A percentile compares a stretch with the other conserved stretches of the same genome.
Evolutionary conservation across 2,888 invertebrate genomes (phyloP).

Genomic region (Caenorhabditis afra): DNA sequence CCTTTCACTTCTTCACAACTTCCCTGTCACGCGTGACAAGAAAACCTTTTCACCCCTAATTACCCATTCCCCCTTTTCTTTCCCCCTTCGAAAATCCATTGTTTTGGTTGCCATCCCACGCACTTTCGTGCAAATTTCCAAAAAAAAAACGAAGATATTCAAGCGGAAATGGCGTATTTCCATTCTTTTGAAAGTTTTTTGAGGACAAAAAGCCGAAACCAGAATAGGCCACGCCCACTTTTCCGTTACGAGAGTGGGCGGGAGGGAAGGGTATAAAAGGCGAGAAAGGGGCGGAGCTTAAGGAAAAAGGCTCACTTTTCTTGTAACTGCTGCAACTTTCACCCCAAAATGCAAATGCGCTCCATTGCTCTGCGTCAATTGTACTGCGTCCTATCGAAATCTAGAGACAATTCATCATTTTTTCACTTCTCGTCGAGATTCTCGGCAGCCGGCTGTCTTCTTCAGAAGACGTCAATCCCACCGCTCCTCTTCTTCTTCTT

Average conservation of each 20-base stretch:
- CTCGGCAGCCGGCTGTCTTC: too few relatives aligned
- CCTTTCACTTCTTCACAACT: conserved; percentile 5
- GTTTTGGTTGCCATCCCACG: neutral
- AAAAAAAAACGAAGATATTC: conserved; percentile 20
- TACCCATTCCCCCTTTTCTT: conserved; percentile 15
- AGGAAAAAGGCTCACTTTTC: too few relatives aligned
- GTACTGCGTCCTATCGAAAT: too few relatives aligned
- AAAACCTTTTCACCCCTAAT: conserved; percentile 12
- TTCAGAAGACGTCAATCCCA: too few relatives aligned
- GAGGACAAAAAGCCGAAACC: neutral
- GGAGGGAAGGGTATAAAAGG: too few relatives aligned
- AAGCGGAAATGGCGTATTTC: conserved; percentile 28
- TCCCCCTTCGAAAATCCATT: neutral
- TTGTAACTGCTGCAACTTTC: too few relatives aligned
- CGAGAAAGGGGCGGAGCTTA: too few relatives aligned
- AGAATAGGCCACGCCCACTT: conserved; percentile 15
- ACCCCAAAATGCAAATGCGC: too few relatives aligned
- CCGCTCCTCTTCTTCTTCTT: too few relatives aligned
- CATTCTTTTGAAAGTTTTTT: conserved; percentile 26
- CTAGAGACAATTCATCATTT: too few relatives aligned
- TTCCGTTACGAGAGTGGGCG: neutral
- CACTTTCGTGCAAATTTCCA: neutral
- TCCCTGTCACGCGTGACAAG: conserved; percentile 10
- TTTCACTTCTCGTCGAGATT: too few relatives aligned
- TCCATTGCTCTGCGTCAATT: too few relatives aligned